Evolutionary conservation across 1,140 invertebrate species (phyloP), one percentile per base, ranked within the genome.

Genomic region (Batillaria attramentaria): DNA sequence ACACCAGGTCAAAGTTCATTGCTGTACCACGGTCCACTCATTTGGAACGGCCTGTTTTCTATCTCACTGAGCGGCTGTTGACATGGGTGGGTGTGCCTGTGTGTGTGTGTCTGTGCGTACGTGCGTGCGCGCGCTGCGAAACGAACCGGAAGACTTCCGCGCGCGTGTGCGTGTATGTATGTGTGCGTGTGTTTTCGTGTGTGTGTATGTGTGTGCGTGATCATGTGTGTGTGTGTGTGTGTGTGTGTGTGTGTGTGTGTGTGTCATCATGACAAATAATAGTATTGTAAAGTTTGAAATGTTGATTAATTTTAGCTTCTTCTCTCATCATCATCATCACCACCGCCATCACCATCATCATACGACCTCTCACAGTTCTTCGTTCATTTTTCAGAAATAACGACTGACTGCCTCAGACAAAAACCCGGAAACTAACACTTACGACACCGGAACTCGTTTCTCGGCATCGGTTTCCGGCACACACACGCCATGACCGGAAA

Each of bases 271-370:
- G n/a, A n/a, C n/a, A n/a, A n/a, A n/a, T n/a, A n/a, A n/a, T n/a
- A n/a, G n/a, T n/a, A n/a, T 62, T n/a, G n/a, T 62, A 62, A 8
- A 16, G 57, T 62, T n/a, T 62, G n/a, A 69, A 20, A 69, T 6
- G 66, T 37, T 37, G n/a, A 37, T 8, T 37, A 24, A 37, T 39
- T 62, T 8, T 13, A 62, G 10, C 6, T 62, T 62, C 10, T 6
- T 62, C 31, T 39, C 39, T 69, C 37, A 39, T 39, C 33, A 20
- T 41, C 13, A 20, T 20, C 37, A 69, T 2, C 28, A 37, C 16
- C 33, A 69, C 5, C 31, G 20, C 28, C 1, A 13, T 41, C 1
- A 3, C 16, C 35, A 37, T 1, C 13, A 69, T 69, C 16, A 69
- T 2, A 20, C 28, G n/a, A 13, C 8, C 13, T 41, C 31, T 8